A percentile compares a stretch with the other conserved stretches of the same genome.
These are phyloP conservation scores for Ashinkailepas kermadecensis DNA, from an alignment of 2,888 invertebrate genomes.

Conservation along the genomic window DNA sequence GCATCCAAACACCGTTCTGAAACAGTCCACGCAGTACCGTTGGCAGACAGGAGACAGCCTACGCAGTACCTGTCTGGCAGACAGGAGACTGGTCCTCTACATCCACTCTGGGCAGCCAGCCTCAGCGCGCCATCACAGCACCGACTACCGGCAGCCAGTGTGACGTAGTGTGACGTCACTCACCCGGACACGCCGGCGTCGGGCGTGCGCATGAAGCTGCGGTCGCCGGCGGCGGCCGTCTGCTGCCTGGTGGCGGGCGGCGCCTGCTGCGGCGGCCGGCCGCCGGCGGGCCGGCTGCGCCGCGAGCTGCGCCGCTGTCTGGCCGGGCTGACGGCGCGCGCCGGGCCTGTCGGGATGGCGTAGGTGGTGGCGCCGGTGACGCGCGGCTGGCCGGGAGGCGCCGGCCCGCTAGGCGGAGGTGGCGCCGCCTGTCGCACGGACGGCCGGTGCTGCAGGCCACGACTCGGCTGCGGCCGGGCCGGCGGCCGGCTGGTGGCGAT, in stretches of 20 bases:
- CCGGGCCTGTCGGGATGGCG: not conserved
- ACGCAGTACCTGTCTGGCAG: no score
- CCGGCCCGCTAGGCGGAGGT: slow-evolving; percentile 46
- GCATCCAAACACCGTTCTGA: no score
- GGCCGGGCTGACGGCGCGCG: slow-evolving; percentile 23
- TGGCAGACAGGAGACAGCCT: no score
- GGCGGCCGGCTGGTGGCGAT: not conserved
- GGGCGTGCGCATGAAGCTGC: slow-evolving; percentile 43
- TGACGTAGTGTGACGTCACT: slow-evolving; percentile 27
- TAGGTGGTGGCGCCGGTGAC: no score
- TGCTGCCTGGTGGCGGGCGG: not conserved
- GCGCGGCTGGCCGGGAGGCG: slow-evolving; percentile 39
- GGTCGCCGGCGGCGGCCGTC: slow-evolving; percentile 4
- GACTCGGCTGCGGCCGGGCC: not conserved
- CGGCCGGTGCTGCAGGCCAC: not conserved
- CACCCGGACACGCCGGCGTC: slow-evolving; percentile 46
- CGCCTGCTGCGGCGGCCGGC: slow-evolving; percentile 28
- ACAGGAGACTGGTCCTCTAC: no score
- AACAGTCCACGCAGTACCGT: no score
- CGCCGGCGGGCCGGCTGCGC: slow-evolving; percentile 27
- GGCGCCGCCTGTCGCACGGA: slow-evolving; percentile 35
- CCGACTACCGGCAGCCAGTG: no score
- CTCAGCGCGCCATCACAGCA: no score
- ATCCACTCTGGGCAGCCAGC: no score
- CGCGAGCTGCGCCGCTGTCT: slow-evolving; percentile 15